Base-by-base conservation (phyloP, 2,113 vertebrate species). In the Gadus macrocephalus region DNA sequence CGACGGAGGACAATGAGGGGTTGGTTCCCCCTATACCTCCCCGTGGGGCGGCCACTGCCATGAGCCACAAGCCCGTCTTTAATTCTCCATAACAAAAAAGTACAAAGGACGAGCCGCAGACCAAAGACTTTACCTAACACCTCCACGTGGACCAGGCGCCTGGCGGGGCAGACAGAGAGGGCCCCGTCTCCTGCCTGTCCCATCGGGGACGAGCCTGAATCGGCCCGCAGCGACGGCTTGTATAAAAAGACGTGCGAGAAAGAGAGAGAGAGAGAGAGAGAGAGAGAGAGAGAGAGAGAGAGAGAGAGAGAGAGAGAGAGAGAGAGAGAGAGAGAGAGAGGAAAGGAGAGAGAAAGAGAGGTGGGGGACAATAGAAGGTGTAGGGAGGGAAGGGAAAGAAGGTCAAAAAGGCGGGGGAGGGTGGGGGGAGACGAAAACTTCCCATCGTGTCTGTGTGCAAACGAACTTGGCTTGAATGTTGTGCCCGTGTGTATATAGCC, bases 61-160 rank as follows among this genome's bases (percentile, higher is more conserved):
- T 49, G n/a, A 69, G 12, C 73, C 76, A 67, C 76, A 71, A 17
- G 35, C 3, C 75, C 70, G 69, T 74, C 78, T 79, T 77, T 90
- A 90, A 86, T 89, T 88, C 88, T 83, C 83, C 82, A 89, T 85
- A 92, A 86, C 87, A 89, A 82, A 58, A 78, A 78, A 89, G 90
- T 91, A 89, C 87, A 80, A 92, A 93, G 90, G 84, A 85, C 73
- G 15, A 61, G 31, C 64, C 60, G 75, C 59, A 82, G 89, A 89
- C 85, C 78, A 77, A 79, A 86, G 66, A 78, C 80, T 85, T 73
- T 72, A 78, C 58, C 49, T 63, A 69, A 86, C 78, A 81, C 83
- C 86, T 88, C 85, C 88, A 87, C 62, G 15, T 76, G 82, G 90
- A 78, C 79, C 78, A 42, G 77, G 89, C 85, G 79, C 83, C 85